Evolutionary conservation across 2,888 invertebrate species (phyloP).

Genomic region (Dichetophora obliterata): DNA sequence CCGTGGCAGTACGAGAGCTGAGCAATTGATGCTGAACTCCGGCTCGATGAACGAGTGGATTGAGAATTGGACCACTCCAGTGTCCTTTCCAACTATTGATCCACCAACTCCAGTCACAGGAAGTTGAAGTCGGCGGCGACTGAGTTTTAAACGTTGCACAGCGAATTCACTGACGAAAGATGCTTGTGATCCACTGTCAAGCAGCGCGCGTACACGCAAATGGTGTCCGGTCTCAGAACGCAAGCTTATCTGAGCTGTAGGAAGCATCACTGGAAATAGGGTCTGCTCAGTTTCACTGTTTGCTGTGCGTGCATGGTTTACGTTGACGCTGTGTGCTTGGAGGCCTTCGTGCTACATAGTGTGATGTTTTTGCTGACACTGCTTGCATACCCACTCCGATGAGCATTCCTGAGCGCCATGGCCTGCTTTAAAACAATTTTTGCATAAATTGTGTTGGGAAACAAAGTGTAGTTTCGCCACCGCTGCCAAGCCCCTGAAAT

Average conservation of each 20-base stretch:
- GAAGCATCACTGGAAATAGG: too few species aligned
- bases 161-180: slow-evolving; percentile 45
- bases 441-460: slow-evolving; percentile 29
- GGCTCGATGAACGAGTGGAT: slow-evolving; percentile 40
- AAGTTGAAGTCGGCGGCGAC: slow-evolving; percentile 21
- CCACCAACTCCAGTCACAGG: slow-evolving; percentile 41
- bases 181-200: slow-evolving; percentile 41
- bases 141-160: slow-evolving; percentile 39
- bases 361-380: slow-evolving; percentile 32
- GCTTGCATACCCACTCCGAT: slow-evolving; percentile 22
- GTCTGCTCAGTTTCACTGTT: neutral
- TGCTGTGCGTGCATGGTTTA: neutral
- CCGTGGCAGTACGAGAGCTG: slow-evolving; percentile 34
- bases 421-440: slow-evolving; percentile 36
- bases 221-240: slow-evolving; percentile 26
- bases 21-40: slow-evolving; percentile 36
- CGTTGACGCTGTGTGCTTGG: neutral
- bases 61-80: slow-evolving; percentile 36
- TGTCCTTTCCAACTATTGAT: slow-evolving; percentile 34
- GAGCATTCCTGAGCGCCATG: slow-evolving; percentile 17
- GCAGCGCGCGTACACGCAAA: slow-evolving; percentile 25
- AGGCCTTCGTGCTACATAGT: slow-evolving; percentile 27
- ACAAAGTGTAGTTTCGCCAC: slow-evolving; percentile 12
- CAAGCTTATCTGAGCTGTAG: neutral
- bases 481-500: slow-evolving; percentile 26